Conservation (phyloP, 2,888 invertebrate genomes). For the Eilema sororculum region DNA sequence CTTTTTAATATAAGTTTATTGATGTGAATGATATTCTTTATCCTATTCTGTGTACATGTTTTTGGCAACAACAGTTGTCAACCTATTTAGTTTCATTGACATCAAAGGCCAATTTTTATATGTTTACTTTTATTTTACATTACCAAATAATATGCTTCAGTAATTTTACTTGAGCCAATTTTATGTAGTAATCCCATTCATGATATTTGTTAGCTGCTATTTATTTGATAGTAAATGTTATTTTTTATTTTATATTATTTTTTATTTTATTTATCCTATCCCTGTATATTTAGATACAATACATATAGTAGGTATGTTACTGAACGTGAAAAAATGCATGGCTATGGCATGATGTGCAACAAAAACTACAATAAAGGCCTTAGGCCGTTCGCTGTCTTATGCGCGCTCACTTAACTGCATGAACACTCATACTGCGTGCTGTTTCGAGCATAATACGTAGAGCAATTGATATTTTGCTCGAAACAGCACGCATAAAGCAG, state of each 20-base stretch:
- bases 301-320: constrained; percentile 9
- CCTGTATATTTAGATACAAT: constrained; percentile 18
- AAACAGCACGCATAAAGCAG: too few relatives aligned
- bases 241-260: constrained; percentile 67
- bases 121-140: constrained; percentile 23
- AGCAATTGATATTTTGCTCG: too few relatives aligned
- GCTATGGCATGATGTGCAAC: too few relatives aligned
- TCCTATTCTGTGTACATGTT: neutral
- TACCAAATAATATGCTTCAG: constrained; percentile 59
- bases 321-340: neutral
- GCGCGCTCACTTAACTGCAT: too few relatives aligned
- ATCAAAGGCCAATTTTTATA: neutral
- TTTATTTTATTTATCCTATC: constrained; percentile 45
- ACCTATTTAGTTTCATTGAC: too few relatives aligned
- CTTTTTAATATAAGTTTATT: too few relatives aligned
- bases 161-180: constrained; percentile 36
- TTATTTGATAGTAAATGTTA: constrained; percentile 77
- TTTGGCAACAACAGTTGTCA: neutral
- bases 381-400: too few relatives aligned
- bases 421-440: too few relatives aligned
- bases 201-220: constrained; percentile 62
- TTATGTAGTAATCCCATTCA: constrained; percentile 42
- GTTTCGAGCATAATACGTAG: too few relatives aligned
- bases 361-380: too few relatives aligned
- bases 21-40: neutral